Evolutionary conservation across 2,888 invertebrate species (phyloP), one percentile per base, ranked within the genome.

Genomic region (Perizoma affinitatum): DNA sequence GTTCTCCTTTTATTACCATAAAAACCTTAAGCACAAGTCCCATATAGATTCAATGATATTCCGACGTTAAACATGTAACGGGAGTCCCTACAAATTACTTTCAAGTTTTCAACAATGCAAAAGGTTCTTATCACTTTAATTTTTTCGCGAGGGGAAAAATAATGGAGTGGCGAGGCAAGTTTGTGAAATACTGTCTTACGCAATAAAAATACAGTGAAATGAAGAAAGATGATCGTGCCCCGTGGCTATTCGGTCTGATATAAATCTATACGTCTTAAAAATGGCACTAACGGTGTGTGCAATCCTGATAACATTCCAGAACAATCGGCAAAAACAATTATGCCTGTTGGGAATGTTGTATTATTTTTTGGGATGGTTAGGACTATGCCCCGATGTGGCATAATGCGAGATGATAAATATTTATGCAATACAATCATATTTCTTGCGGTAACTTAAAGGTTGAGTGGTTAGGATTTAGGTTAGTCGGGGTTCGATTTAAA

Each of bases 351-450:
- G 84, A 87, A 84, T 85, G 84, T 84, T 88, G 87, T 88, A 84
- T 83, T 79, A 76, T 76, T 73, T 83, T 76, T 75, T 79, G 75
- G 76, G 72, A 67, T 79, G 75, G 80, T 83, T 84, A 82, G 82
- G 76, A 69, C 79, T 79, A 73, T 79, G 82, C 71, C 61, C 22
- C 74, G 78, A 59, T 74, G 75, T 79, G 72, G 78, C 80, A 87
- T 86, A 84, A 87, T 86, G 84, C 80, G 79, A 78, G 80, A 78
- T 76, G 83, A 86, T 88, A 87, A 87, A 91, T 90, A 88, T 90
- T 90, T 87, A 89, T 90, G 82, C 82, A 86, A 87, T 88, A 88
- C 87, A 90, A 89, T 88, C 87, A 88, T 89, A 87, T 87, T 84
- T 70, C 72, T 72, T 66, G 67, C 60, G 65, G 10, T 11, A 6